Evolutionary conservation across 64 coral and sea anemone genomes (phyloP).

Genomic region (Dendronephthya gigantea): DNA sequence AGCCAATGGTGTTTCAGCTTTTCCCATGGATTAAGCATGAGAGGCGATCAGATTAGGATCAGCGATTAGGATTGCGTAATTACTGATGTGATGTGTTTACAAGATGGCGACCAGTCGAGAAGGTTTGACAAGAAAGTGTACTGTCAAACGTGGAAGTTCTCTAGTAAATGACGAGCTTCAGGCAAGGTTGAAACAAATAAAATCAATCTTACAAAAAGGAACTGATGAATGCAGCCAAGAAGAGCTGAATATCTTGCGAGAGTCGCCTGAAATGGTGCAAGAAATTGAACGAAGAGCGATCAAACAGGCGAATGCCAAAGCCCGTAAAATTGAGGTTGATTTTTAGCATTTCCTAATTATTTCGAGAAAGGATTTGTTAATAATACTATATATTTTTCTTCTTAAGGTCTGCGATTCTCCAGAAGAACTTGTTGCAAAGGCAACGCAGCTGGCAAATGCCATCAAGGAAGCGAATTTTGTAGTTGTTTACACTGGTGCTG

Average conservation of each 20-base stretch:
- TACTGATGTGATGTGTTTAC: too few relatives aligned
- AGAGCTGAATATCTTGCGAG: constrained; percentile 57
- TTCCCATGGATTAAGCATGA: too few relatives aligned
- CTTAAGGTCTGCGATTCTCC: constrained; percentile 68
- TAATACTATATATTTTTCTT: neutral
- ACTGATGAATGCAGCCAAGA: constrained; percentile 50
- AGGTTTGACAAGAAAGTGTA: neutral
- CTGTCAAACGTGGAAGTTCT: constrained; percentile 57
- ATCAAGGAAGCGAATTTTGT: constrained; percentile 52
- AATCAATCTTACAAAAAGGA: constrained; percentile 80
- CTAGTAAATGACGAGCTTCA: constrained; percentile 54
- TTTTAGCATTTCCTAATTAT: too few relatives aligned
- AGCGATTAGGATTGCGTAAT: too few relatives aligned
- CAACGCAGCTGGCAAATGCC: constrained; percentile 43
- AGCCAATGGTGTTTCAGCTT: too few relatives aligned
- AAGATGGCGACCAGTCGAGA: neutral
- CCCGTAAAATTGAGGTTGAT: constrained; percentile 71
- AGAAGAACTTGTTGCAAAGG: constrained; percentile 58
- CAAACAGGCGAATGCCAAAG: constrained; percentile 64
- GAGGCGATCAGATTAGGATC: too few relatives aligned
- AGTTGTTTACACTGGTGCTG: constrained; percentile 90
- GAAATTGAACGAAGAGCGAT: constrained; percentile 77
- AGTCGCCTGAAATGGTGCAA: constrained; percentile 66
- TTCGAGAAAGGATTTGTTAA: too few relatives aligned
- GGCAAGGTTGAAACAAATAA: constrained; percentile 63